A percentile compares a stretch with the other conserved stretches of the same genome.
These are phyloP conservation scores for Lemur catta DNA, from an alignment of 2,797 vertebrate genomes.

Conservation along the genomic window DNA sequence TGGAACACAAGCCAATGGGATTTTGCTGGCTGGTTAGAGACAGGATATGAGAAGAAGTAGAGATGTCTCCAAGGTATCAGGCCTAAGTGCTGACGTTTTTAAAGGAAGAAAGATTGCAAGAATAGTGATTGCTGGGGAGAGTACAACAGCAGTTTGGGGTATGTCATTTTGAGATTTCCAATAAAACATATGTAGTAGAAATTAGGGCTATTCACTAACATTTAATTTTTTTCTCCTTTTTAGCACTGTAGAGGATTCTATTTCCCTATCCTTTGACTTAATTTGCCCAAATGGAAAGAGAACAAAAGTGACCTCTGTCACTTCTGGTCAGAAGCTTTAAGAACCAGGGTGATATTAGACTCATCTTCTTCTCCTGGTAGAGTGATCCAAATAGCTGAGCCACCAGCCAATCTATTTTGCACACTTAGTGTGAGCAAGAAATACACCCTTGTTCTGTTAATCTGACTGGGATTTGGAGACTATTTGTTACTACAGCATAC, in stretches of 20 bases:
- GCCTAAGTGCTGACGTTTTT: background rate
- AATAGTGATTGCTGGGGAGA: background rate
- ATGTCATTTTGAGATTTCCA: background rate
- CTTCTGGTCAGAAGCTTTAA: background rate
- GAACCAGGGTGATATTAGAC: background rate
- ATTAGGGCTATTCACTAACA: background rate
- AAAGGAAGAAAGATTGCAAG: background rate
- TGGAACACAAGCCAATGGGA: background rate
- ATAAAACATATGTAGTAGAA: background rate
- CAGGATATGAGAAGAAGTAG: background rate
- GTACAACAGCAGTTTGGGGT: background rate
- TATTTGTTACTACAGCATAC: background rate
- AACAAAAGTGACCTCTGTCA: background rate
- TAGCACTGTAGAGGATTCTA: background rate
- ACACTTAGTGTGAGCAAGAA: background rate
- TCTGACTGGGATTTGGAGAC: background rate
- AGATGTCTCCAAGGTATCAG: background rate
- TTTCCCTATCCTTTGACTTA: background rate
- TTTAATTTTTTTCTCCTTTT: background rate
- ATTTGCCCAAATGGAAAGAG: background rate
- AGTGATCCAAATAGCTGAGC: background rate
- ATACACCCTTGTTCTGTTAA: background rate
- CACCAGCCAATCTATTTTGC: background rate
- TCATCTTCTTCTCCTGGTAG: background rate
- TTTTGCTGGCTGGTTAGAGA: background rate